A percentile compares a stretch with the other conserved stretches of the same genome.
These are phyloP conservation scores for Hypomecis atomaria DNA, from an alignment of 2,888 invertebrate species.

Conservation along the genomic window DNA sequence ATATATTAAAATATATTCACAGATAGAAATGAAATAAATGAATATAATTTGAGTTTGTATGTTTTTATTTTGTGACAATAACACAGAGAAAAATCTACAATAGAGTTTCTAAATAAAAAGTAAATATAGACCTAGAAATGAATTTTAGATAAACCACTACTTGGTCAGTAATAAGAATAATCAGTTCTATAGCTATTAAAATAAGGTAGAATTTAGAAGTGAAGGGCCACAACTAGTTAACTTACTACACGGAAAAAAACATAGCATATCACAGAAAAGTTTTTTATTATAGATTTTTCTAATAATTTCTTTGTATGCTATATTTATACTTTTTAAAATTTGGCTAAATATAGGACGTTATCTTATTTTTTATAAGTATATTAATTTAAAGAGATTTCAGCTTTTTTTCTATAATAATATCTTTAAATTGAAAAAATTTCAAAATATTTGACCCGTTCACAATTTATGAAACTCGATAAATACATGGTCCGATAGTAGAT, in stretches of 20 bases:
- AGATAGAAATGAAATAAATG: too few species aligned
- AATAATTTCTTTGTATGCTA: not conserved
- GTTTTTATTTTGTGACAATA: not conserved
- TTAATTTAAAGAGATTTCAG: slow-evolving; percentile 7
- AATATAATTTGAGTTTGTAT: not conserved
- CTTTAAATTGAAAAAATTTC: not conserved
- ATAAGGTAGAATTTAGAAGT: slow-evolving; percentile 26
- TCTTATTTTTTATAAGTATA: slow-evolving; percentile 11
- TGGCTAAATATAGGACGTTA: slow-evolving; percentile 20
- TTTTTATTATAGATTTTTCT: not conserved
- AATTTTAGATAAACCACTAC: slow-evolving; percentile 24
- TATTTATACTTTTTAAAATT: slow-evolving; percentile 7
- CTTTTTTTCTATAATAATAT: slow-evolving; percentile 1
- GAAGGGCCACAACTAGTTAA: slow-evolving; percentile 6
- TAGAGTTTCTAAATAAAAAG: slow-evolving; percentile 9
- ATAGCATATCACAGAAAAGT: not conserved
- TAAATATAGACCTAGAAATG: slow-evolving; percentile 6
- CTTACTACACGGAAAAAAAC: not conserved
- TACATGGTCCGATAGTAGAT: slow-evolving; percentile 21
- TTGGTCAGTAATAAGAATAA: slow-evolving; percentile 30
- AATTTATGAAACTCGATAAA: slow-evolving; percentile 13
- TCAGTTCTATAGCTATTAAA: not conserved
- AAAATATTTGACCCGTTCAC: slow-evolving; percentile 13
- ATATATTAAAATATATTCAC: too few species aligned
- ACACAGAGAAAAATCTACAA: slow-evolving; percentile 5